Conservation (phyloP, 2,888 invertebrate species). For the Cinara cedri region DNA sequence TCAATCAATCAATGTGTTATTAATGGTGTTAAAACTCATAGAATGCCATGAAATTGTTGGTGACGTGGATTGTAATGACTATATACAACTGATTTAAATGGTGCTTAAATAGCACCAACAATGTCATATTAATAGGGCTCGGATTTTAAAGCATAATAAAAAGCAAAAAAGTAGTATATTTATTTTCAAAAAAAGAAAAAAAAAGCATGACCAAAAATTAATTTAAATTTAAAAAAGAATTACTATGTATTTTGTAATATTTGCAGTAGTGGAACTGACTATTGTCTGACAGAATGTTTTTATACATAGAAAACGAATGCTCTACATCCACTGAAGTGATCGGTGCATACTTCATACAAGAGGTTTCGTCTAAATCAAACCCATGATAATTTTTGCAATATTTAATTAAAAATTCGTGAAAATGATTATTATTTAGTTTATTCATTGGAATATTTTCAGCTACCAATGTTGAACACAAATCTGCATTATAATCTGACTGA, state of each 20-base stretch:
- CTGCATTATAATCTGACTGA: background rate
- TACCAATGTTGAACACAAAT: slow-evolving; percentile 32
- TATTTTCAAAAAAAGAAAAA: background rate
- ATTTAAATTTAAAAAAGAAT: background rate
- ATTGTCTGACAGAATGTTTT: background rate
- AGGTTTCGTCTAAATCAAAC: background rate
- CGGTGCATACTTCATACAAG: background rate
- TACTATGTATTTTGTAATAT: background rate
- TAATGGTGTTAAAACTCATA: no score
- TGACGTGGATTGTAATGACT: no score
- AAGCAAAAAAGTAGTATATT: no score
- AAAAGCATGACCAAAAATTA: background rate
- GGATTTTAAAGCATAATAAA: no score
- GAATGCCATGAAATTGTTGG: no score
- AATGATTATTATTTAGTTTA: slow-evolving; percentile 41
- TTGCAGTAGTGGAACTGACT: background rate
- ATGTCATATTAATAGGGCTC: no score
- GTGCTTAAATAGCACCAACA: no score
- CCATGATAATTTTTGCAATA: slow-evolving; percentile 13
- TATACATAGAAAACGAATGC: background rate
- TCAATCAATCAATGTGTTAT: no score
- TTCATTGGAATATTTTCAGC: slow-evolving; percentile 43
- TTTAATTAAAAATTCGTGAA: slow-evolving; percentile 43
- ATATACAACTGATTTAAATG: no score
- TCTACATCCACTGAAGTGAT: slow-evolving; percentile 1